A percentile compares a stretch with the other conserved stretches of the same genome.
These are phyloP conservation scores for Spheniscus humboldti DNA, from an alignment of 2,797 vertebrate species.

Conservation along the genomic window DNA sequence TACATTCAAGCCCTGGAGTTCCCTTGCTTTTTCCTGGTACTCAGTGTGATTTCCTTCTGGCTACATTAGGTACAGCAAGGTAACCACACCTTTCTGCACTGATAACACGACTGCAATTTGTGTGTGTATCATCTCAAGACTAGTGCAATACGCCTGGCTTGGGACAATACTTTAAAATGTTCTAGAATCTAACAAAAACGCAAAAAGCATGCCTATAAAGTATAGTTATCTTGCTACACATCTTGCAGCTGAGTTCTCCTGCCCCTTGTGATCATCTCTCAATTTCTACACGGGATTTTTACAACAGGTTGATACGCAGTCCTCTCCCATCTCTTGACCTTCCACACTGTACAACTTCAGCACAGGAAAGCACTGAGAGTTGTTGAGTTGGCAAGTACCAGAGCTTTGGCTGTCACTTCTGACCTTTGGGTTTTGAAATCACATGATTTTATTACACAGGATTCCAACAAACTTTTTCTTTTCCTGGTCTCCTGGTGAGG, in stretches of 20 bases:
- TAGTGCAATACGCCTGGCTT: background rate
- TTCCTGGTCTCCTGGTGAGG: background rate
- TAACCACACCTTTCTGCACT: background rate
- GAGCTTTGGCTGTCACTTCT: background rate
- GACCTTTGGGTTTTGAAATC: background rate
- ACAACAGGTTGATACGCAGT: background rate
- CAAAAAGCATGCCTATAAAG: background rate
- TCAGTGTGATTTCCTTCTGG: background rate
- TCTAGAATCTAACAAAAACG: background rate
- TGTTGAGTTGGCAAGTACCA: background rate
- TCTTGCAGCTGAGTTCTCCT: background rate
- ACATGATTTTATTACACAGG: background rate
- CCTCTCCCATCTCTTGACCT: background rate
- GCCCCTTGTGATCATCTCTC: background rate
- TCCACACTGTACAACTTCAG: background rate
- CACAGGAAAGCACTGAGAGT: background rate
- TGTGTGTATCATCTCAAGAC: background rate
- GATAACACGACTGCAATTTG: rapidly evolving
- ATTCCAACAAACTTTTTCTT: background rate
- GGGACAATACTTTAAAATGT: background rate
- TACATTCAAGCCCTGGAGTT: background rate
- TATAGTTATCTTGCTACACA: background rate
- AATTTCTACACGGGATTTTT: background rate
- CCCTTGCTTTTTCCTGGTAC: background rate
- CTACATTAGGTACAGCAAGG: background rate